These are phyloP conservation scores for Oxyscelio sp. DNA, from an alignment of 2,888 invertebrate species.

Conservation along the genomic window DNA sequence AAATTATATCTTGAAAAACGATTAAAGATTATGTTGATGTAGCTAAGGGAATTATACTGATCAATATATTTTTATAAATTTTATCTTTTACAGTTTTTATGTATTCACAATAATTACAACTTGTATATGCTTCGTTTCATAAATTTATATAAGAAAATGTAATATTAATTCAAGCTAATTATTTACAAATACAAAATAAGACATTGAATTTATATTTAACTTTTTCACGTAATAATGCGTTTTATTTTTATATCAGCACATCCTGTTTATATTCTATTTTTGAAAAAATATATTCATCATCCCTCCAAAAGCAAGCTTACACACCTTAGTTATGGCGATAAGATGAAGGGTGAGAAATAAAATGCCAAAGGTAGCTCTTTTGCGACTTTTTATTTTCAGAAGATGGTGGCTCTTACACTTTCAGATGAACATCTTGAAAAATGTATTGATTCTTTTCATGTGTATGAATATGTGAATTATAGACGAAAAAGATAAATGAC, in stretches of 20 bases:
- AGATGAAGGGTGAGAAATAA: conserved; percentile 68
- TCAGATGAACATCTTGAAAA: conserved; percentile 26
- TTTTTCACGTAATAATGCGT: no score
- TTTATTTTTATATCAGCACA: no score
- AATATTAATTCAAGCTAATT: no score
- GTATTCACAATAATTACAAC: no score
- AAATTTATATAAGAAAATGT: no score
- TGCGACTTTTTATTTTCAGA: conserved; percentile 61
- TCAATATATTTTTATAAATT: no score
- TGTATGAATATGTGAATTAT: conserved; percentile 7
- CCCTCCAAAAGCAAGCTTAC: conserved; percentile 1
- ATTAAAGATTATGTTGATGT: background rate
- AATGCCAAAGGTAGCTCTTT: conserved; percentile 56
- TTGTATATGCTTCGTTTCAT: no score
- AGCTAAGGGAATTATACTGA: background rate
- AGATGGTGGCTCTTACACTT: conserved; percentile 47
- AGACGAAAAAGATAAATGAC: background rate
- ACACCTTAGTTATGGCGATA: conserved; percentile 30
- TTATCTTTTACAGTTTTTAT: no score
- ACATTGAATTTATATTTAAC: no score
- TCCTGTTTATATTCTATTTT: no score
- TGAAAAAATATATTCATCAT: background rate
- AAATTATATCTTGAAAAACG: no score
- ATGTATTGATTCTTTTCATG: conserved; percentile 10
- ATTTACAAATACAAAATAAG: no score